Evolutionary conservation across 2,797 vertebrate species (phyloP).

Genomic region (Hephaestus fuliginosus): DNA sequence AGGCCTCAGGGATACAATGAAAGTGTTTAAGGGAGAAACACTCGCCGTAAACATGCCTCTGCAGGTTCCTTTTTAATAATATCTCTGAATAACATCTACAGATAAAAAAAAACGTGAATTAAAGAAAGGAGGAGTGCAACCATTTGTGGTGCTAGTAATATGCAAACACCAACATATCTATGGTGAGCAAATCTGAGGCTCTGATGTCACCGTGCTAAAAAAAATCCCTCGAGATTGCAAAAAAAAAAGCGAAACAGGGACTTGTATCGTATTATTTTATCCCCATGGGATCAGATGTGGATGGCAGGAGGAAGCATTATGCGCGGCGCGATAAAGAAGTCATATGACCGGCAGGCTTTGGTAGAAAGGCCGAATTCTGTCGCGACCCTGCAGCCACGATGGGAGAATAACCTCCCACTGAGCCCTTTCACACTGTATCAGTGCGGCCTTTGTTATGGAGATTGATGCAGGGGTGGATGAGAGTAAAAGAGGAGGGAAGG

Average conservation of each 20-base stretch:
- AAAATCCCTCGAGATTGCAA: constrained; percentile 3
- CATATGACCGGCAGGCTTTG: constrained; percentile 31
- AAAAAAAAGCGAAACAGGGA: background rate
- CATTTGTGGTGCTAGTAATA: background rate
- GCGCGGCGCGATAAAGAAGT: constrained; percentile 33
- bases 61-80: background rate
- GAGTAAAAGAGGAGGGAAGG: constrained; percentile 31
- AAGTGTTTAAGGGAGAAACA: background rate
- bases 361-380: constrained; percentile 43
- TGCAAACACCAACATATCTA: background rate
- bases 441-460: constrained; percentile 78
- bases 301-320: constrained; percentile 33
- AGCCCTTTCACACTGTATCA: constrained; percentile 74
- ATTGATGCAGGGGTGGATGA: constrained; percentile 70
- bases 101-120: background rate
- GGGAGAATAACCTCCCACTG: constrained; percentile 61
- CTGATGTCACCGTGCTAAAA: background rate
- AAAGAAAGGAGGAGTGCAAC: background rate
- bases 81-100: background rate
- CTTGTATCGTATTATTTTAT: constrained; percentile 27
- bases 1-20: background rate
- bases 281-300: constrained; percentile 38
- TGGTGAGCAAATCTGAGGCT: background rate
- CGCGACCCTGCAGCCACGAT: constrained; percentile 48
- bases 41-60: background rate